Base-by-base conservation (phyloP, 2,888 invertebrate genomes). In the Lepidochitona cinerea region DNA sequence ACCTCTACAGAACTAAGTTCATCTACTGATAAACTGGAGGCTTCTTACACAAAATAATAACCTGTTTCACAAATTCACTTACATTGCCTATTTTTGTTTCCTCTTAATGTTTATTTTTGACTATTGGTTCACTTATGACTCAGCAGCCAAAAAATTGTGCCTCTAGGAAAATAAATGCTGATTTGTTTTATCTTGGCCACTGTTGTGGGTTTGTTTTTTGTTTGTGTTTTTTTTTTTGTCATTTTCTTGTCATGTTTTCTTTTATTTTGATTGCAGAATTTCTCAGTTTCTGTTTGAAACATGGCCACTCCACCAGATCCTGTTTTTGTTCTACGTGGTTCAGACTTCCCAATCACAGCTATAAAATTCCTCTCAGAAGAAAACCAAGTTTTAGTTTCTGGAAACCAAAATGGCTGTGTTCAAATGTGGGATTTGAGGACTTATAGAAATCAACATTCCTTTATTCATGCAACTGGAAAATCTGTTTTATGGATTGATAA, bases 401-500 rank as follows among this genome's bases (percentile, higher is more conserved):
- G 85, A 23, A 77, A 75, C 66, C 76, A 79, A 53, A 75, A 80
- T 75, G 87, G 87, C 0, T 37, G 53, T 33, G 74, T 86, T 6
- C 75, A 78, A 32, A 70, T 74, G 32, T 84, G 83, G 84, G 80
- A 82, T 37, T 76, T 83, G 79, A 75, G 72, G 36, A 76, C 71
- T 4, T 75, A 75, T 26, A 74, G 84, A 67, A 72, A 77, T n/a
- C 37, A 54, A 9, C 33, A 68, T 2, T 73, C 73, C 4, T n/a
- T 80, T 7, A 32, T 14, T 6, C 49, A 72, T 7, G 81, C 81
- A 14, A 68, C 72, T 9, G 81, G 75, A 7, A 74, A 78, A 37
- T 75, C 82, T 52, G 80, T 85, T 0, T 70, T 85, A 37, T 84
- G 81, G 78, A 73, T 85, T 0, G 80, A 79, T 26, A 72, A 81